phyloP scores from a whole-genome alignment of 2,888 invertebrate species.

The Drosophila algonquin region DNA sequence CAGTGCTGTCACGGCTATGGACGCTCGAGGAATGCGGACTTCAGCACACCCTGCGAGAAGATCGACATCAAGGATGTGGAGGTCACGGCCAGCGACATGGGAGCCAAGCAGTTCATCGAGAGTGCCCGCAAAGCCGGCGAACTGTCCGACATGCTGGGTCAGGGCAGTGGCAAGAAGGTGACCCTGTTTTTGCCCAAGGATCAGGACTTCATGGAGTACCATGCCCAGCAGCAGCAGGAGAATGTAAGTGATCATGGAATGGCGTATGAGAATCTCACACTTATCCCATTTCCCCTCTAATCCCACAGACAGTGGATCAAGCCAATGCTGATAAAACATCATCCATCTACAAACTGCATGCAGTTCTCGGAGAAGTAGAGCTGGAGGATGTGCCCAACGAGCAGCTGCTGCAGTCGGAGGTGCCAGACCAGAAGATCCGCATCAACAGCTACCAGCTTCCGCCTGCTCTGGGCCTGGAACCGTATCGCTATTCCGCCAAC shows the following conservation, averaged over 20 bases:
- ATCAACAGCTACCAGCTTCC: conserved; percentile 82
- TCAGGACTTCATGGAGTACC: conserved; percentile 86
- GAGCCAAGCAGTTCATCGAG: conserved; percentile 86
- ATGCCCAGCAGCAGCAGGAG: conserved; percentile 85
- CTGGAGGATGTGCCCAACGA: conserved; percentile 86
- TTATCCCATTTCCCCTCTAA: neutral
- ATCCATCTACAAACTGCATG: conserved; percentile 86
- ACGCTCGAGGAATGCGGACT: conserved; percentile 82
- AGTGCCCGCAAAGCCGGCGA: conserved; percentile 85
- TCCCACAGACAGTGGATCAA: neutral
- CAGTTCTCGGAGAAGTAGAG: conserved; percentile 86
- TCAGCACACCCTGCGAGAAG: conserved; percentile 85
- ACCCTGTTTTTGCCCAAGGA: conserved; percentile 88
- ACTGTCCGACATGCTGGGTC: conserved; percentile 84
- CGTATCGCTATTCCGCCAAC: conserved; percentile 86
- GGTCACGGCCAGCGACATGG: conserved; percentile 86
- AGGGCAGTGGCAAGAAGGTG: conserved; percentile 84
- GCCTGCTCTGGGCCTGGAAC: conserved; percentile 70
- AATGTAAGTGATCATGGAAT: conserved; percentile 83
- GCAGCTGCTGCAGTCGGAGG: conserved; percentile 83
- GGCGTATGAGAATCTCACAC: neutral
- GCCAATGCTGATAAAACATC: neutral
- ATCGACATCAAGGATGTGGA: conserved; percentile 86
- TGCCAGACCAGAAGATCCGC: conserved; percentile 81
- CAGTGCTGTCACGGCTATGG: conserved; percentile 89